Evolutionary conservation across 1,140 invertebrate species (phyloP), one percentile per base, ranked within the genome.

Genomic region (Amyelois transitella): DNA sequence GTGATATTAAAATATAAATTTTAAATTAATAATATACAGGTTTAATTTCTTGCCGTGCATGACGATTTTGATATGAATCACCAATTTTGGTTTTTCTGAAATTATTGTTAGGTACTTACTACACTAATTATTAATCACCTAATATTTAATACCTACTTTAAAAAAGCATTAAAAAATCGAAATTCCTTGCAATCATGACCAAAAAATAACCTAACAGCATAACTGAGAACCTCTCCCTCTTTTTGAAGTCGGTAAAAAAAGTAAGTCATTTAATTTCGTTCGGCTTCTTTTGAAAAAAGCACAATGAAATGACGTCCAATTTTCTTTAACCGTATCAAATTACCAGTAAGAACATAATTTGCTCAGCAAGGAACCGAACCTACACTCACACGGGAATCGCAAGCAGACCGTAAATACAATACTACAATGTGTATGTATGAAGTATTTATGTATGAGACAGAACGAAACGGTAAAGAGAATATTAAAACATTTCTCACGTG

Each of bases 301-400:
- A 48, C 17, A 48, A 48, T 48, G 8, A 14, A 38, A 12, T 48
- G 18, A 19, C 43, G 10, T 18, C 2, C 18, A 20, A 48, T 48
- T 48, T 48, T 48, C 45, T 48, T 21, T 6, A 48, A 48, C 18
- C 45, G 20, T 48, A 48, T 48, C 45, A 20, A 47, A 47, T 48
- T 48, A 12, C 45, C 10, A 20, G 53, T 49, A 51, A 18, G 50
- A 47, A 54, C 45, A 63, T 67, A 53, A 64, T 67, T 54, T 51
- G 45, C 60, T 21, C 51, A 53, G n/a, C n/a, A n/a, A n/a, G 61
- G 61, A 60, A 53, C 24, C 18, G 17, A 54, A 52, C 43, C 53
- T 20, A 48, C 28, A 60, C 66, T 73, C 70, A 67, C 70, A 73
- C 67, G 70, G 70, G 70, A 73, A 73, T 25, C 51, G 51, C 50